A percentile compares a stretch with the other conserved stretches of the same genome.
Conservation (phyloP, 2,797 vertebrate genomes). For the Pelodytes ibericus region DNA sequence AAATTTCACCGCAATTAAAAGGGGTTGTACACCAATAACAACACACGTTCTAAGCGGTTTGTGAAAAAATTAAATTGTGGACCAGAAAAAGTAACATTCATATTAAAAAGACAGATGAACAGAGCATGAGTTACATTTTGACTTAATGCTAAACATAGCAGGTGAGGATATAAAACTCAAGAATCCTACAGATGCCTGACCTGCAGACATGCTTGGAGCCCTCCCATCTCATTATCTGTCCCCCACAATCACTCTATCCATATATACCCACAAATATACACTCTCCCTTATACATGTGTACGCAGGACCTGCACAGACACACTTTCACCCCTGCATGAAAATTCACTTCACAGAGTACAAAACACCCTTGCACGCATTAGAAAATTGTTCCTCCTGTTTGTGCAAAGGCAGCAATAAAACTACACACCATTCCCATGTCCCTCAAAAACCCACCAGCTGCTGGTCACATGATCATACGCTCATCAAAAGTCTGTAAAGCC, state of each 20-base stretch:
- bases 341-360: not conserved
- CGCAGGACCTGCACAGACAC: not conserved
- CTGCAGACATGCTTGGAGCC: not conserved
- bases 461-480: slow-evolving; percentile 4
- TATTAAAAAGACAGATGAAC: not conserved
- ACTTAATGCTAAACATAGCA: not conserved
- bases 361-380: not conserved
- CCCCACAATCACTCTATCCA: not conserved
- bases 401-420: slow-evolving; percentile 15
- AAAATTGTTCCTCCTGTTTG: not conserved
- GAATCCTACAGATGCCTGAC: not conserved
- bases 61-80: too few species aligned
- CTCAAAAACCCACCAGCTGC: not conserved
- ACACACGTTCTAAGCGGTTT: too few species aligned
- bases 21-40: too few species aligned
- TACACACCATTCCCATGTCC: not conserved
- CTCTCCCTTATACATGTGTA: not conserved
- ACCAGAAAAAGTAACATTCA: too few species aligned
- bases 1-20: too few species aligned
- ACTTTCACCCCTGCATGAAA: not conserved
- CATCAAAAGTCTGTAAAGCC: not conserved
- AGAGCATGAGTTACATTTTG: not conserved
- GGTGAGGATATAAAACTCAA: not conserved
- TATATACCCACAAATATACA: not conserved
- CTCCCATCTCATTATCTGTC: not conserved